These are phyloP conservation scores for Elysia chlorotica DNA, from an alignment of 1,140 invertebrate species.

Conservation along the genomic window DNA sequence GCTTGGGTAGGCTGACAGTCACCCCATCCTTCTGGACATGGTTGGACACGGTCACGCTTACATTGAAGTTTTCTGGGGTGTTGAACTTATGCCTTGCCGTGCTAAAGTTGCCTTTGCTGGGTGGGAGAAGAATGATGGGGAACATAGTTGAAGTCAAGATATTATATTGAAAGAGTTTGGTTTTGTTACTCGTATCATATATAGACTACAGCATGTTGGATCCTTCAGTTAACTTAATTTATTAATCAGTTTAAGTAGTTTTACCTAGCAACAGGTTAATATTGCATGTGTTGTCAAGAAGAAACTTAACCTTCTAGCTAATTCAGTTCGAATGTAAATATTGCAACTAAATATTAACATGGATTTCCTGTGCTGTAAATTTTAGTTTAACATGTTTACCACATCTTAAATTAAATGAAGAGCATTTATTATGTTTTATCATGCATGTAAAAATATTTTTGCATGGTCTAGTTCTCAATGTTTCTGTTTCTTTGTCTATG, in stretches of 20 bases:
- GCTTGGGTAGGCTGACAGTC: constrained; percentile 13
- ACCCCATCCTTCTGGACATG: constrained; percentile 20
- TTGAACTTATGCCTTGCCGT: constrained; percentile 15
- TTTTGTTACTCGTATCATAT: too few species aligned
- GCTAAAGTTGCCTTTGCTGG: constrained; percentile 25
- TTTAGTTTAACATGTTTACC: too few species aligned
- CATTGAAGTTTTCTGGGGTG: constrained; percentile 17
- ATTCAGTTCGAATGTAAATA: too few species aligned
- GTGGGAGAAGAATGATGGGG: background rate
- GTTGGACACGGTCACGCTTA: constrained; percentile 28
- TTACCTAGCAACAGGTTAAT: background rate
- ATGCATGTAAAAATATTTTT: background rate
- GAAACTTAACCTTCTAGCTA: too few species aligned
- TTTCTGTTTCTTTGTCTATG: too few species aligned
- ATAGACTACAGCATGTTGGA: too few species aligned
- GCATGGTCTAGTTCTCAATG: too few species aligned
- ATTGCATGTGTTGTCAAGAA: too few species aligned
- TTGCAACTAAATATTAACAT: background rate
- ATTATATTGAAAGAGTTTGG: background rate
- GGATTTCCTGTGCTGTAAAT: background rate
- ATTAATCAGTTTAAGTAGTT: background rate
- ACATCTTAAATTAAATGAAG: too few species aligned
- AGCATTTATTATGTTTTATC: background rate
- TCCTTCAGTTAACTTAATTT: too few species aligned
- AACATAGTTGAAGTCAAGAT: background rate